phyloP scores from a whole-genome alignment of 2,888 invertebrate species.

The Eilema sororculum region DNA sequence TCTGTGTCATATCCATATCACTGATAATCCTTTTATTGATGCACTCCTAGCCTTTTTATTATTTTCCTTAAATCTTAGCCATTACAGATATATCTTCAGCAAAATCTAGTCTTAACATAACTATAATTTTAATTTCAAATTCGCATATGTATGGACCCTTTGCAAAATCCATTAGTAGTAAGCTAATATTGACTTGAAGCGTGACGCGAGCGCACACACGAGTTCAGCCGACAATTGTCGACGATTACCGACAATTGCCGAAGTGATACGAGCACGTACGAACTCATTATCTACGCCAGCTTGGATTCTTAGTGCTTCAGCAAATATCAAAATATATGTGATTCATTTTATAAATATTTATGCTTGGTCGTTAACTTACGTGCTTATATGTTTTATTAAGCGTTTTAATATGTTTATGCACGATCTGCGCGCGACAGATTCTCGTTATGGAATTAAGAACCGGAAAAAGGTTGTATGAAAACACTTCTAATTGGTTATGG shows the following conservation, averaged over 20 bases:
- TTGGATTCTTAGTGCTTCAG: conserved; percentile 40
- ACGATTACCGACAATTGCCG: conserved; percentile 36
- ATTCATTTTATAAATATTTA: conserved; percentile 43
- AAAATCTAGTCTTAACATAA: conserved; percentile 20
- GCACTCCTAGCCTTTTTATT: not conserved
- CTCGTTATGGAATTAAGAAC: not conserved
- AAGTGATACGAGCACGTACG: conserved; percentile 38
- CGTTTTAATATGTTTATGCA: conserved; percentile 6
- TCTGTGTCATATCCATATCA: no score
- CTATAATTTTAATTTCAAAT: conserved; percentile 50
- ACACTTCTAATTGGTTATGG: not conserved
- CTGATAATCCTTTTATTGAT: no score
- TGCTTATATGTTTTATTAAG: conserved; percentile 21
- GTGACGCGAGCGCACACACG: conserved; percentile 48
- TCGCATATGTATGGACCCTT: conserved; percentile 40
- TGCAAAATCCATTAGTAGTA: conserved; percentile 70
- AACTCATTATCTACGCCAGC: conserved; percentile 40
- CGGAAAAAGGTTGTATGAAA: not conserved
- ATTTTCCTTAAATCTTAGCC: not conserved
- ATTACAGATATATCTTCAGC: not conserved
- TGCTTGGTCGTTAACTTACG: conserved; percentile 24
- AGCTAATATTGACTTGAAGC: conserved; percentile 64
- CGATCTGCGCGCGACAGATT: not conserved
- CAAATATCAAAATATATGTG: conserved; percentile 34
- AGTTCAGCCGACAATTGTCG: conserved; percentile 27